Evolutionary conservation across 2,113 vertebrate genomes (phyloP).

Genomic region (Herpailurus yagouaroundi): DNA sequence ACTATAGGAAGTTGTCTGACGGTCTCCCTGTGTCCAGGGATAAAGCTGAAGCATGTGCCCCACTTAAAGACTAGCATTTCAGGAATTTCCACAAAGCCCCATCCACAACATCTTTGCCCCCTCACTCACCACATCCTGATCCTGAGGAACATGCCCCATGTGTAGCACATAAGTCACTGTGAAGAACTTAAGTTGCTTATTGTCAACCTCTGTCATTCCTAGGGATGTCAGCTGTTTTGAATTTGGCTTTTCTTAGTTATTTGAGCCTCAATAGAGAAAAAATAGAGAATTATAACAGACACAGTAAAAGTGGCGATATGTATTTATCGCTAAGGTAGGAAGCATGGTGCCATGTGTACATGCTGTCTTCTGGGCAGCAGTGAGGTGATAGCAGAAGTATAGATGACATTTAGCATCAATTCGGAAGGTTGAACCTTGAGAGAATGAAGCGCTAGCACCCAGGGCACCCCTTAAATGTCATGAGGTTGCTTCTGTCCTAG

Average conservation of each 20-base stretch:
- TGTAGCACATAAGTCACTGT: neutral
- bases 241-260: neutral
- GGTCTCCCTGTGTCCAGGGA: neutral
- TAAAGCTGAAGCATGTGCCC: neutral
- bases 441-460: neutral
- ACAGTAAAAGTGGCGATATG: conserved; percentile 9
- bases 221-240: neutral
- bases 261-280: neutral
- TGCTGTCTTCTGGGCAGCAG: neutral
- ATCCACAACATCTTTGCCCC: rapidly evolving
- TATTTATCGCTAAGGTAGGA: conserved; percentile 54
- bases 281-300: neutral
- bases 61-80: neutral
- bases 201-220: neutral
- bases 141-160: neutral
- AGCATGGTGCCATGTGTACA: neutral
- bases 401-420: neutral
- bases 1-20: neutral
- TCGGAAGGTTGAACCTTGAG: neutral
- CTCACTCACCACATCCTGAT: neutral
- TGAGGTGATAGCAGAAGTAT: neutral
- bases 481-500: neutral
- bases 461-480: neutral
- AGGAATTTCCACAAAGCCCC: neutral
- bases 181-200: neutral